These are phyloP conservation scores for Xylota sylvarum DNA, from an alignment of 2,888 invertebrate genomes.

Conservation along the genomic window DNA sequence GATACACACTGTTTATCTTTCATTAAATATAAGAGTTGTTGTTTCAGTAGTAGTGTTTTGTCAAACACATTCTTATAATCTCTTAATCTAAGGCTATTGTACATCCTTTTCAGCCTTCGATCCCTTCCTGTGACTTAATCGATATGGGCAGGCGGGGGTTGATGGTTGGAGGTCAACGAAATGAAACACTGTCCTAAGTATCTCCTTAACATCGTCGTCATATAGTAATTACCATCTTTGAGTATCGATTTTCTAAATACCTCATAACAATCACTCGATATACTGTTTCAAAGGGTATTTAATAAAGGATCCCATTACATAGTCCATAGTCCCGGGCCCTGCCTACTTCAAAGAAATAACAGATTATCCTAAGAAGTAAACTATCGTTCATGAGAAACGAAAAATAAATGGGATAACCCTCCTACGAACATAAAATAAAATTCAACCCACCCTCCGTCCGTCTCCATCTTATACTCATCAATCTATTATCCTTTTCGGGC, in stretches of 20 bases:
- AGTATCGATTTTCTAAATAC: constrained; percentile 20
- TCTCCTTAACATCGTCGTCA: background rate
- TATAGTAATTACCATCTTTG: constrained; percentile 15
- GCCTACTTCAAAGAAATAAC: constrained; percentile 21
- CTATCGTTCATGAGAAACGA: background rate
- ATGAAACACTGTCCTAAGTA: background rate
- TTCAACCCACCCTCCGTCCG: background rate
- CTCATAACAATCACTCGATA: constrained; percentile 16
- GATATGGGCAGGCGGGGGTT: no score
- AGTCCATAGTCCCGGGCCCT: background rate
- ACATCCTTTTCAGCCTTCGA: background rate
- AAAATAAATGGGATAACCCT: constrained; percentile 9
- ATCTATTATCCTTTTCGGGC: constrained; percentile 19
- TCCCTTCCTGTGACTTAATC: background rate
- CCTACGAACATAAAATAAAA: background rate
- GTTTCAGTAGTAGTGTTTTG: no score
- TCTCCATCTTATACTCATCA: constrained; percentile 11
- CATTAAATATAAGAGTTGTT: no score
- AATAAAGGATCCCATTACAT: constrained; percentile 23
- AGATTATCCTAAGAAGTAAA: constrained; percentile 9
- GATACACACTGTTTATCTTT: no score
- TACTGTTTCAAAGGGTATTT: constrained; percentile 27
- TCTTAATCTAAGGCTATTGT: no score
- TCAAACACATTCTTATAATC: no score
- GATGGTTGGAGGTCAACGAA: no score